Conservation (phyloP, 2,888 invertebrate genomes). For the Villa cingulata region DNA sequence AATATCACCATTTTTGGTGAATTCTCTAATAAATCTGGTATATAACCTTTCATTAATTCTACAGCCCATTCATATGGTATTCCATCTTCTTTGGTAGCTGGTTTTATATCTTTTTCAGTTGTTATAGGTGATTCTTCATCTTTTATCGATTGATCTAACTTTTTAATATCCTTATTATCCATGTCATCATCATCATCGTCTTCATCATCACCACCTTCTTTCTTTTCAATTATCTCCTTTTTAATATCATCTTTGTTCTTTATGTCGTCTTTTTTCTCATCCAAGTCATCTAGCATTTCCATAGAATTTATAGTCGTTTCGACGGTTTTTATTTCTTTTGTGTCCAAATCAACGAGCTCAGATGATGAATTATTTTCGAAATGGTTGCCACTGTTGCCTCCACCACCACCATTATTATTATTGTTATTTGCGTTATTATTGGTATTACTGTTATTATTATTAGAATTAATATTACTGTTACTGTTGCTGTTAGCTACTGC, state of each 20-base stretch:
- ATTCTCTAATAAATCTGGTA: conserved; percentile 78
- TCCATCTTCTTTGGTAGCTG: conserved; percentile 56
- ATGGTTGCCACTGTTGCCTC: too few species aligned
- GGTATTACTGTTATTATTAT: too few species aligned
- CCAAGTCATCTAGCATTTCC: neutral
- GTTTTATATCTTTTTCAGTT: conserved; percentile 45
- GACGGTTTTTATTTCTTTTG: conserved; percentile 35
- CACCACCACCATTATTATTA: too few species aligned
- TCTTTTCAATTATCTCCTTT: conserved; percentile 41
- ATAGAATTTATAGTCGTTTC: conserved; percentile 24
- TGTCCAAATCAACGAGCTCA: conserved; percentile 33
- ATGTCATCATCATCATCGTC: conserved; percentile 3
- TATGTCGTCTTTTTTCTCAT: neutral
- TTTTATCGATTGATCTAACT: neutral
- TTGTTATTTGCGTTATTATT: too few species aligned
- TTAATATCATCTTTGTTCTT: conserved; percentile 35
- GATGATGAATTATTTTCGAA: conserved; percentile 17
- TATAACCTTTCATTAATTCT: conserved; percentile 70
- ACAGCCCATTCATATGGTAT: conserved; percentile 83
- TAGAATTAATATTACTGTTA: neutral
- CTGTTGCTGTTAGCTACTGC: too few species aligned
- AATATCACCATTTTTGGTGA: conserved; percentile 92
- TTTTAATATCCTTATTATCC: neutral
- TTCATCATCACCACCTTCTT: conserved; percentile 35
- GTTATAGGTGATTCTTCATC: conserved; percentile 25